A percentile compares a stretch with the other conserved stretches of the same genome.
Evolutionary conservation across 2,888 invertebrate genomes (phyloP).

Genomic region (Lochmaea capreae): DNA sequence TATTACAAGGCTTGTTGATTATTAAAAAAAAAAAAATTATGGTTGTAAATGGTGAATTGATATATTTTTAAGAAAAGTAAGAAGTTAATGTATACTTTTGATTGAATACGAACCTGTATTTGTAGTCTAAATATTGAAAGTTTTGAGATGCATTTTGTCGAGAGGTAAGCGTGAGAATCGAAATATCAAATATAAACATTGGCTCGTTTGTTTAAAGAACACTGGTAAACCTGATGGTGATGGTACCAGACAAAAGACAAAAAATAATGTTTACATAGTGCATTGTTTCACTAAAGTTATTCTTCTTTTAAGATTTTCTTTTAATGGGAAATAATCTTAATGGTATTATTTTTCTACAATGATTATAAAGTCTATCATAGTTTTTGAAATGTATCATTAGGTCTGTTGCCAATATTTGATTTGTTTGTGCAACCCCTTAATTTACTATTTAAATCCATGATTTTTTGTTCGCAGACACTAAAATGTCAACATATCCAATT

Average conservation of each 20-base stretch:
- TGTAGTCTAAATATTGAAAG: conserved; percentile 22
- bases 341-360: neutral
- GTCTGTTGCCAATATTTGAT: neutral
- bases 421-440: no score
- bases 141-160: conserved; percentile 32
- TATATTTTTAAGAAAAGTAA: no score
- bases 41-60: no score
- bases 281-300: conserved; percentile 32
- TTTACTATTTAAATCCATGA: no score
- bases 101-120: conserved; percentile 11
- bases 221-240: conserved; percentile 54
- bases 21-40: no score
- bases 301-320: conserved; percentile 12
- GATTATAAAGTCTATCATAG: neutral
- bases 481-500: no score
- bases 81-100: neutral
- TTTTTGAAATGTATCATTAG: neutral
- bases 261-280: conserved; percentile 61
- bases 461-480: no score
- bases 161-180: conserved; percentile 45
- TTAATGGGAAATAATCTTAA: conserved; percentile 13
- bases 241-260: conserved; percentile 59
- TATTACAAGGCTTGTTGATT: no score
- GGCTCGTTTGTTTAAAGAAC: conserved; percentile 58
- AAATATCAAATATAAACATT: conserved; percentile 60